Base-by-base conservation (phyloP, 2,888 invertebrate species). In the Cinara cedri region DNA sequence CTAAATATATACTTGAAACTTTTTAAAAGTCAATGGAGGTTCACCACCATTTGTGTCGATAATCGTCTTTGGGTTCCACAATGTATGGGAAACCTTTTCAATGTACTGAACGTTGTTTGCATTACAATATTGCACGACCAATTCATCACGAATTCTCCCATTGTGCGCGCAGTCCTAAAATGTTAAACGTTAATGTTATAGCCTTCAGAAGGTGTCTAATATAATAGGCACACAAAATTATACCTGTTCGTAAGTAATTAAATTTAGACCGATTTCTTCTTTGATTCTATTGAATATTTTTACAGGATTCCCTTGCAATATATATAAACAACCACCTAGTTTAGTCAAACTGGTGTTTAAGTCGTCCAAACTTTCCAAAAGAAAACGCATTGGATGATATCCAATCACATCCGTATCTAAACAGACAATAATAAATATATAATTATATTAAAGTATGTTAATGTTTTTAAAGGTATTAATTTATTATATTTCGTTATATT, bases 111-210 rank as follows among this genome's bases (percentile, higher is more conserved):
- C 89, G 26, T 88, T 88, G 57, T 87, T 85, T 81, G 89, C 88
- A 0, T 85, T 84, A 83, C 92, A 91, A 21, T 89, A 84, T 0
- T 82, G 81, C 83, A 88, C 89, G 0, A 91, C 89, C 6, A 86
- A 84, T 24, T 88, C 87, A 84, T 92, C 92, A 1, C 92, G 87
- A 0, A 86, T 85, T 13, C 87, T 88, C 91, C 91, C 92, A 68
- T 91, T 89, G 0, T 92, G 91, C 85, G 92, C 92, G 83, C 91
- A 91, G 83, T 92, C 92, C 85, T 90, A 88, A 19, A 81, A 82
- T 44, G 1, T 19, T 44, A 11, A 42, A 34, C 34, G 34, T 34
- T n/a, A n/a, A n/a, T n/a, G 34, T 34, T 34, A 6, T 6, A 34
- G 34, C 34, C 34, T 34, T 3, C 6, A 34, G 6, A 34, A 34